Evolutionary conservation across 2,113 vertebrate genomes (phyloP).

Genomic region (Platanista minor): DNA sequence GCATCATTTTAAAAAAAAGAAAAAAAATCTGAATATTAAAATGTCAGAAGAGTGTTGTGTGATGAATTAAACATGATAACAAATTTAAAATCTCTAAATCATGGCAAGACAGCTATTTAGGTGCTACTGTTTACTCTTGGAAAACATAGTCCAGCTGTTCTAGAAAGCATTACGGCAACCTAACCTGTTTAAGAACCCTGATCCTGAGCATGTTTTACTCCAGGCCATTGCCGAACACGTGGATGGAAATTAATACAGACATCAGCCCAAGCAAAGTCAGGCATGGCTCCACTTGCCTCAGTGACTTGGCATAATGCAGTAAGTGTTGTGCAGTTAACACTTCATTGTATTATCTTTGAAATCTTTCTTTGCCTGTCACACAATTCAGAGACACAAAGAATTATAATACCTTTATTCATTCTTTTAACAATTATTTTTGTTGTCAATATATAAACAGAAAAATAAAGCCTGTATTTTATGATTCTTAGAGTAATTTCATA

Average conservation of each 20-base stretch:
- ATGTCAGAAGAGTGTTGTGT: conserved; percentile 30
- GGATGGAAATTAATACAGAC: conserved; percentile 35
- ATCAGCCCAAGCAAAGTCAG: neutral
- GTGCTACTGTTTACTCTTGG: conserved; percentile 9
- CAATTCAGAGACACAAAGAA: neutral
- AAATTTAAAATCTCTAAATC: conserved; percentile 55
- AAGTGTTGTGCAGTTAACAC: neutral
- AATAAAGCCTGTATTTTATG: neutral
- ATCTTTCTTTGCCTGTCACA: conserved; percentile 18
- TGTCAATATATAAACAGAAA: neutral
- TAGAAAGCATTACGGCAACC: neutral
- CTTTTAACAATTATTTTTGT: neutral
- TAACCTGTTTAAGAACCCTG: conserved; percentile 36
- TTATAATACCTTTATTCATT: neutral
- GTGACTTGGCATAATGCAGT: neutral
- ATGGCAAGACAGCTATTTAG: conserved; percentile 33
- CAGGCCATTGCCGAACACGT: conserved; percentile 52
- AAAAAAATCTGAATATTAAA: conserved; percentile 7
- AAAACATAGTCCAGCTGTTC: conserved; percentile 60
- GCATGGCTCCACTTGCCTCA: neutral
- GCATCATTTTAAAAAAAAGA: neutral
- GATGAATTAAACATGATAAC: conserved; percentile 61
- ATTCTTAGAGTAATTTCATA: neutral
- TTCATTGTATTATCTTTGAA: conserved; percentile 26
- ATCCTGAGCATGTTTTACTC: conserved; percentile 43